These are phyloP conservation scores for Hirtodrosophila cameraria DNA, from an alignment of 2,888 invertebrate genomes.

Conservation along the genomic window DNA sequence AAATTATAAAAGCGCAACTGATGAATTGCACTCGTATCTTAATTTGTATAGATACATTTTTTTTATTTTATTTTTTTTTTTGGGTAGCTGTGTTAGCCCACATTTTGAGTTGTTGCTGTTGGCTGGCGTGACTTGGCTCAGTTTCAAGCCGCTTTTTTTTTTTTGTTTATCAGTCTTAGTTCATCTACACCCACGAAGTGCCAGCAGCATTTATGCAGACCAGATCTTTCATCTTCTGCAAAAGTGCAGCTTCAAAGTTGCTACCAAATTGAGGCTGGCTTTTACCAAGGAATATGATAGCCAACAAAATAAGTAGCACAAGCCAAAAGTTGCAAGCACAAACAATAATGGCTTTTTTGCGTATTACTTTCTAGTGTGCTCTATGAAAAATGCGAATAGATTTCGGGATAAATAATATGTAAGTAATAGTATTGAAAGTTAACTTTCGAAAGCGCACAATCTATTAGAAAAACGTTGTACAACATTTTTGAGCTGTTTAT, in stretches of 20 bases:
- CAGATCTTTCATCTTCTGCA: slow-evolving; percentile 53
- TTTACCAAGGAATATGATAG: slow-evolving; percentile 53
- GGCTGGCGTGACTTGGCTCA: slow-evolving; percentile 59
- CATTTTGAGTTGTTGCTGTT: slow-evolving; percentile 30
- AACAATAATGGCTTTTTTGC: slow-evolving; percentile 6
- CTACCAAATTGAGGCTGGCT: slow-evolving; percentile 18
- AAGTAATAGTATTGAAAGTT: slow-evolving; percentile 2
- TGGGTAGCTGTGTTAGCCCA: slow-evolving; percentile 53
- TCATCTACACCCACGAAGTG: slow-evolving; percentile 74
- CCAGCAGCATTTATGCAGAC: slow-evolving; percentile 69
- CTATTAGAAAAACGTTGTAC: background rate
- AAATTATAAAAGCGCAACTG: slow-evolving; percentile 30
- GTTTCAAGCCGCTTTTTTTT: slow-evolving; percentile 45
- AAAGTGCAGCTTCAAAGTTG: slow-evolving; percentile 9
- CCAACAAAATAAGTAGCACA: slow-evolving; percentile 53
- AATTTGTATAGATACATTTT: slow-evolving; percentile 12
- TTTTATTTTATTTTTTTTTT: no score
- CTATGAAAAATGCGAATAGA: slow-evolving; percentile 71
- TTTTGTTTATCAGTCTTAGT: slow-evolving; percentile 68
- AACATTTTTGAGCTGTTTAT: no score
- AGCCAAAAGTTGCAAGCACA: slow-evolving; percentile 30
- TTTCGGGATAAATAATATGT: slow-evolving; percentile 45
- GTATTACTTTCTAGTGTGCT: slow-evolving; percentile 63
- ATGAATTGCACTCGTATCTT: slow-evolving; percentile 56
- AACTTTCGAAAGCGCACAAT: slow-evolving; percentile 39